Percentiles rank a stretch among this genome's conserved stretches.
Evolutionary conservation across 2,888 invertebrate species (phyloP).

Genomic region (Conchocele bisecta): DNA sequence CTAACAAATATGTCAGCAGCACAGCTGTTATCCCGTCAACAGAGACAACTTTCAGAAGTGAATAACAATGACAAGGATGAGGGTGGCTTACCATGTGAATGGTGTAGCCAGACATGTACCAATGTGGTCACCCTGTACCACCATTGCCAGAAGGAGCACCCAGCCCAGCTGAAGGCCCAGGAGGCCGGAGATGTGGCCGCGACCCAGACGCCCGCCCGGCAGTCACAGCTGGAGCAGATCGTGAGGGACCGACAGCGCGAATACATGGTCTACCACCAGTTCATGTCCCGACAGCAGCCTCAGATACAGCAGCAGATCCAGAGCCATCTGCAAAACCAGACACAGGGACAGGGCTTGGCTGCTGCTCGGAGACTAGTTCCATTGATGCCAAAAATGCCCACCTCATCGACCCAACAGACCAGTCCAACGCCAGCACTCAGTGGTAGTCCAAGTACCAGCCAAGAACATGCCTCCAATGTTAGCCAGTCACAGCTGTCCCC

Average conservation of each 20-base stretch:
- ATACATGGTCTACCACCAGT: constrained; percentile 55
- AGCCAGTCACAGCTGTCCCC: constrained; percentile 17
- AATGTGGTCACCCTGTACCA: constrained; percentile 75
- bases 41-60: constrained; percentile 22
- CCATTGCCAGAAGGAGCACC: constrained; percentile 74
- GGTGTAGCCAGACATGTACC: constrained; percentile 75
- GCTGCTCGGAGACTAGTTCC: constrained; percentile 32
- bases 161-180: constrained; percentile 70
- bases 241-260: constrained; percentile 51
- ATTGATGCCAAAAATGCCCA: constrained; percentile 46
- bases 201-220: constrained; percentile 42
- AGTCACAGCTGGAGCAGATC: constrained; percentile 51
- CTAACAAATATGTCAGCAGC: constrained; percentile 34
- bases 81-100: constrained; percentile 70
- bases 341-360: constrained; percentile 21
- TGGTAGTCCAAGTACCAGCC: neutral
- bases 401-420: neutral
- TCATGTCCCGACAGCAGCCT: constrained; percentile 45
- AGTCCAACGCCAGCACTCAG: neutral
- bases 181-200: constrained; percentile 66
- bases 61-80: constrained; percentile 37
- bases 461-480: no score
- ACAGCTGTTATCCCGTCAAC: constrained; percentile 7
- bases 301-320: constrained; percentile 40
- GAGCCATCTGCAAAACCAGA: constrained; percentile 15